These are phyloP conservation scores for Drosophila baimaii DNA, from an alignment of 1,140 invertebrate genomes.

Conservation along the genomic window DNA sequence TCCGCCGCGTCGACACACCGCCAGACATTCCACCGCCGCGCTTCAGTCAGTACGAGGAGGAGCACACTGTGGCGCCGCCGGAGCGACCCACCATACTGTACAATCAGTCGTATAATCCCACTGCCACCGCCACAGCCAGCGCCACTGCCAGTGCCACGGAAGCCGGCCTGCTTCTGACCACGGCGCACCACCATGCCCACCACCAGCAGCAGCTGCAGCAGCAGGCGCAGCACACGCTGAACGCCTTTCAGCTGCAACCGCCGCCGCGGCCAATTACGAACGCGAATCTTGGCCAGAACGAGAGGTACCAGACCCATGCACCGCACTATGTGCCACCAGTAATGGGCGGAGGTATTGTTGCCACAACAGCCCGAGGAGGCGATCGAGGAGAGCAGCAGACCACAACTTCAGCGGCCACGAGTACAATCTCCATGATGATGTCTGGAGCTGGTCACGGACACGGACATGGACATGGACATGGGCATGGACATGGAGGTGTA, in stretches of 20 bases:
- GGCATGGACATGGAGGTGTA: neutral
- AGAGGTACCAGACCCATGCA: slow-evolving; percentile 70
- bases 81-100: slow-evolving; percentile 73
- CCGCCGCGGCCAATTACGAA: slow-evolving; percentile 40
- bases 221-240: slow-evolving; percentile 55
- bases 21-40: slow-evolving; percentile 79
- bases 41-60: slow-evolving; percentile 57
- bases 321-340: slow-evolving; percentile 62
- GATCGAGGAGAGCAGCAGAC: slow-evolving; percentile 28
- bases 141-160: slow-evolving; percentile 45
- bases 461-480: slow-evolving; percentile 11
- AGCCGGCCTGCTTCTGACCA: slow-evolving; percentile 40
- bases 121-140: slow-evolving; percentile 28
- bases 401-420: slow-evolving; percentile 32
- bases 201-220: slow-evolving; percentile 61
- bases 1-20: slow-evolving; percentile 69
- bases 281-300: slow-evolving; percentile 43
- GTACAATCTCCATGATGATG: slow-evolving; percentile 27
- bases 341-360: slow-evolving; percentile 19
- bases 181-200: slow-evolving; percentile 61
- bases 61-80: slow-evolving; percentile 70
- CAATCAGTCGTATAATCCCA: slow-evolving; percentile 64
- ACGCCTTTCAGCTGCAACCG: slow-evolving; percentile 60
- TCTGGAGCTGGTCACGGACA: slow-evolving; percentile 11
- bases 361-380: slow-evolving; percentile 6